A percentile compares a stretch with the other conserved stretches of the same genome.
Conservation (phyloP, 2,797 vertebrate species). For the Scarus forsteni region DNA sequence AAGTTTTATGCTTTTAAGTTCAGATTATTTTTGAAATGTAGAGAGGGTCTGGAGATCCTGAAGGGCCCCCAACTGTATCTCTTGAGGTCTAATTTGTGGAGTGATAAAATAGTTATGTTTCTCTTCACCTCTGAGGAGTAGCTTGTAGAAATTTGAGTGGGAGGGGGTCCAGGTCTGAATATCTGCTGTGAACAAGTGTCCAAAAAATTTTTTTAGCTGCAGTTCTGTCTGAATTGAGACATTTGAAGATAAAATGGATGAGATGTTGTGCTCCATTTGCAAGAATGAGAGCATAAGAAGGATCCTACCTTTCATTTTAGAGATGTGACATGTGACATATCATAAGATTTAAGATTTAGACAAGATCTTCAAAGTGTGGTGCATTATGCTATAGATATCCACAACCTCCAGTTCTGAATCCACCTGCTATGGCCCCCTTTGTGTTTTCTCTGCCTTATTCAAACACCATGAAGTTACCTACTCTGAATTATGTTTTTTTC, state of each 20-base stretch:
- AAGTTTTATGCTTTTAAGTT: conserved; percentile 9
- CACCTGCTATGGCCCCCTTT: background rate
- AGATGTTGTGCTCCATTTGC: background rate
- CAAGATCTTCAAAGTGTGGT: background rate
- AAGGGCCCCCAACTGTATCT: conserved; percentile 30
- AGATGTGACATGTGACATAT: conserved; percentile 1
- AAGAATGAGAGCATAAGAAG: background rate
- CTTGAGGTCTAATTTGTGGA: conserved; percentile 50
- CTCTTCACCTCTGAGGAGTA: conserved; percentile 6
- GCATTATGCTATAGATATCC: background rate
- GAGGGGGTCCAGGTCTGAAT: conserved; percentile 3
- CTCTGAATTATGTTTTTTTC: background rate
- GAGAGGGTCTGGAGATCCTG: conserved; percentile 16
- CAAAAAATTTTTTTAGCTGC: background rate
- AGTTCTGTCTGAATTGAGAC: background rate
- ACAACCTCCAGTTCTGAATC: background rate
- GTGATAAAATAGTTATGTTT: conserved; percentile 51
- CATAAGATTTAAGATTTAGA: background rate
- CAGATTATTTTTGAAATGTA: conserved; percentile 20
- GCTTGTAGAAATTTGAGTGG: conserved; percentile 2
- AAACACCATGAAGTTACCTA: background rate
- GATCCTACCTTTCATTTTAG: background rate
- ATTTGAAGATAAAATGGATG: background rate
- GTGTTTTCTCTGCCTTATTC: background rate
- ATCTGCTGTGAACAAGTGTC: conserved; percentile 3